Evolutionary conservation across 2,113 vertebrate species (phyloP).

Genomic region (Chelonoidis abingdonii): DNA sequence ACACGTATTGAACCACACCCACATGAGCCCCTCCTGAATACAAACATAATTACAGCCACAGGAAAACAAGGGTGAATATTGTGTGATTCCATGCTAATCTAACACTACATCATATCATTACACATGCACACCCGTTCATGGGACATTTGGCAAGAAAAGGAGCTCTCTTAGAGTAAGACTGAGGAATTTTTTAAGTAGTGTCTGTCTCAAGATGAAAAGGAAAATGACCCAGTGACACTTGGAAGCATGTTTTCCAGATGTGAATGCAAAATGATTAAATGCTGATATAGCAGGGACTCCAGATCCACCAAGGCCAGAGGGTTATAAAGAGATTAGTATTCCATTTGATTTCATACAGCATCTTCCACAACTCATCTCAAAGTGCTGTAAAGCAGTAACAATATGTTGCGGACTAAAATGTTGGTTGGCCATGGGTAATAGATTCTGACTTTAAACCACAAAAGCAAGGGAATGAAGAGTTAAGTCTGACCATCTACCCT

Average conservation of each 20-base stretch:
- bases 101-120: not conserved
- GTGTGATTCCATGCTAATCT: not conserved
- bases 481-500: constrained; percentile 48
- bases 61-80: constrained; percentile 12
- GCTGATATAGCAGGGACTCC: constrained; percentile 55
- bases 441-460: constrained; percentile 50
- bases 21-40: constrained; percentile 43
- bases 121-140: constrained; percentile 55
- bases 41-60: not conserved
- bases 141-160: constrained; percentile 65
- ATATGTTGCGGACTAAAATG: constrained; percentile 15
- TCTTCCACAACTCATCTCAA: constrained; percentile 40
- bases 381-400: constrained; percentile 40
- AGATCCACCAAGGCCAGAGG: constrained; percentile 45
- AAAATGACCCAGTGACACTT: constrained; percentile 65
- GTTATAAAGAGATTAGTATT: constrained; percentile 42
- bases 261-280: constrained; percentile 63
- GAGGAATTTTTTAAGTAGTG: constrained; percentile 71
- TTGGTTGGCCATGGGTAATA: constrained; percentile 35
- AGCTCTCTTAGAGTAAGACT: constrained; percentile 57
- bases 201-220: constrained; percentile 69
- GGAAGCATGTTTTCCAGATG: constrained; percentile 72
- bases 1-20: constrained; percentile 47
- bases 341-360: constrained; percentile 43
- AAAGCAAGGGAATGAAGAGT: constrained; percentile 62